Percentiles rank a stretch among this genome's conserved stretches.
phyloP scores from a whole-genome alignment of 2,888 invertebrate genomes.

The Drymonia ruficornis region DNA sequence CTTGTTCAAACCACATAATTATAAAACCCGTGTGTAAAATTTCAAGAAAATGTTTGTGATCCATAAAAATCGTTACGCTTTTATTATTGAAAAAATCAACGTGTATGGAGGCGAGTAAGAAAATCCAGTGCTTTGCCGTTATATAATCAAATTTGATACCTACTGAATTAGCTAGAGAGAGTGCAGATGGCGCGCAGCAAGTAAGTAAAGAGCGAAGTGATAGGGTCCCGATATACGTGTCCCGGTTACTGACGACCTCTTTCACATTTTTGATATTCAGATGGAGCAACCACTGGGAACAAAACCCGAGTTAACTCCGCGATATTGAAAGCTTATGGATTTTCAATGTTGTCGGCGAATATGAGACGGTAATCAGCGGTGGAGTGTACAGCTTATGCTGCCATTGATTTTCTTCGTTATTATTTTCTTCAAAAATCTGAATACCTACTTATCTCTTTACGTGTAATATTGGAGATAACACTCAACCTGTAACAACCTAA shows the following conservation, averaged over 20 bases:
- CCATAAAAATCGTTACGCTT: neutral
- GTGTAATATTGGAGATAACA: no score
- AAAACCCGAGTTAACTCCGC: constrained; percentile 80
- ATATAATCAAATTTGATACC: constrained; percentile 75
- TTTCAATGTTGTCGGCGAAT: constrained; percentile 75
- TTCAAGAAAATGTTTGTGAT: no score
- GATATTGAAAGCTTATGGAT: constrained; percentile 84
- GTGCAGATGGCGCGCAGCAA: constrained; percentile 80
- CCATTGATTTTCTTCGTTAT: constrained; percentile 14
- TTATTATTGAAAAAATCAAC: constrained; percentile 30
- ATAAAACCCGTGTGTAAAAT: no score
- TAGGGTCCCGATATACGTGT: constrained; percentile 84
- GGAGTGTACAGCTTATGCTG: constrained; percentile 44
- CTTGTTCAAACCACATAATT: no score
- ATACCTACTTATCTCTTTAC: no score
- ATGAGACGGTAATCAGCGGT: constrained; percentile 65
- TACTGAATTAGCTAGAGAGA: constrained; percentile 78
- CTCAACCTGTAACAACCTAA: no score
- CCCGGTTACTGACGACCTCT: constrained; percentile 79
- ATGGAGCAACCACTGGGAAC: constrained; percentile 79
- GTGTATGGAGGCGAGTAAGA: constrained; percentile 38
- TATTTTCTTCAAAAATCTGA: neutral
- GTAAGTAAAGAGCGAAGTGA: constrained; percentile 83
- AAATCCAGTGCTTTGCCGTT: constrained; percentile 60
- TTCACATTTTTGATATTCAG: constrained; percentile 84